Conservation (phyloP, 2,113 vertebrate genomes). For the Malurus melanocephalus region DNA sequence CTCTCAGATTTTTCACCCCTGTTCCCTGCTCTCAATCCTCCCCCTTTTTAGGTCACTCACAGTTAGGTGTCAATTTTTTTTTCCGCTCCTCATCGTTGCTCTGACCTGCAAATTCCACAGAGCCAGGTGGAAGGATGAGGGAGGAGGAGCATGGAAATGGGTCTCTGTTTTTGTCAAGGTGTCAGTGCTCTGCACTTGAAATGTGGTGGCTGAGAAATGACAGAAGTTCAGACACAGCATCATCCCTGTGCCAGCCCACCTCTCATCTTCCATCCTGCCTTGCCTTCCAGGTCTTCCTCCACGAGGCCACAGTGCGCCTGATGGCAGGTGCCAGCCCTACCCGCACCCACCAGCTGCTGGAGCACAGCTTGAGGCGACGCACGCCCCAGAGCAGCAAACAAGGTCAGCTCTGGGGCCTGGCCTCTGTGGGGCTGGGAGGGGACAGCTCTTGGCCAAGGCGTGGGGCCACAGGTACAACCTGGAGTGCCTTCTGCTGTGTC, state of each 20-base stretch:
- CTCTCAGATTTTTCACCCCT: background rate
- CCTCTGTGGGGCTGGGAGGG: background rate
- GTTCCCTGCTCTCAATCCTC: background rate
- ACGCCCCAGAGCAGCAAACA: constrained; percentile 66
- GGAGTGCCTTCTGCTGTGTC: background rate
- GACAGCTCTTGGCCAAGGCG: rapidly evolving
- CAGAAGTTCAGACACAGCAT: background rate
- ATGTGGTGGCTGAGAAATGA: background rate
- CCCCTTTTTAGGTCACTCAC: background rate
- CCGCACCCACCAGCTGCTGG: constrained; percentile 94
- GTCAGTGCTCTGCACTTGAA: background rate
- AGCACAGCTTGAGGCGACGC: constrained; percentile 89
- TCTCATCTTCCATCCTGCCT: background rate
- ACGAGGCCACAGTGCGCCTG: constrained; percentile 93
- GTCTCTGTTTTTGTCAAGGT: background rate
- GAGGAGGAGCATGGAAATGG: background rate
- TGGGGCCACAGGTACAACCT: background rate
- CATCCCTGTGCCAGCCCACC: background rate
- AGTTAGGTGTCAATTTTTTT: background rate
- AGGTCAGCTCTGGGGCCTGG: constrained; percentile 33
- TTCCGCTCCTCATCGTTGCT: background rate
- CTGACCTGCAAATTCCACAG: background rate
- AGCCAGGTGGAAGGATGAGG: background rate
- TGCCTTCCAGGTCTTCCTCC: constrained; percentile 88
- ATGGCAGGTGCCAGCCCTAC: constrained; percentile 98